Percentiles rank a stretch among this genome's conserved stretches.
Conservation (phyloP, 1,140 invertebrate species). For the Oncopodura yosiiana region DNA sequence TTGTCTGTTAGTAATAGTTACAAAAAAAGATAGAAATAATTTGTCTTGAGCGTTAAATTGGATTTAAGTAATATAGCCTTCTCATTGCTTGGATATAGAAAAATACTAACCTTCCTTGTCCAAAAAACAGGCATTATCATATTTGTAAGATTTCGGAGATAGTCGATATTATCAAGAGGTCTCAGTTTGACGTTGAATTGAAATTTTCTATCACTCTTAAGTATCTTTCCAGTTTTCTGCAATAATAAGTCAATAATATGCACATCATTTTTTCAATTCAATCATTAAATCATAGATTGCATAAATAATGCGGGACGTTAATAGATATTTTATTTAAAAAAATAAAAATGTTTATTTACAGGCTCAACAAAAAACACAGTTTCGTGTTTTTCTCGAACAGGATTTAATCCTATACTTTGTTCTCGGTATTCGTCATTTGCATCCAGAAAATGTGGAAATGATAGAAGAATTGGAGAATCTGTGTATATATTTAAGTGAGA, state of each 20-base stretch:
- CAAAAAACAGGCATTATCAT: slow-evolving; percentile 26
- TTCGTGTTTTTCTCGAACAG: slow-evolving; percentile 11
- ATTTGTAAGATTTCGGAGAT: slow-evolving; percentile 11
- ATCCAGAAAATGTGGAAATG: slow-evolving; percentile 20
- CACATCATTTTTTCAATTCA: neutral
- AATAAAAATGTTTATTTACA: slow-evolving; percentile 5
- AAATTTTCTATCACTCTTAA: slow-evolving; percentile 12
- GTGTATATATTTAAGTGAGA: neutral
- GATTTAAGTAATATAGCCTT: too few relatives aligned
- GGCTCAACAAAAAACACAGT: slow-evolving; percentile 22
- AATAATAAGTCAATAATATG: neutral
- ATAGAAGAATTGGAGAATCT: slow-evolving; percentile 20
- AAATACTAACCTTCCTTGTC: slow-evolving; percentile 16
- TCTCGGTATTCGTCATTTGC: slow-evolving; percentile 15
- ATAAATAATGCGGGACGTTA: too few relatives aligned
- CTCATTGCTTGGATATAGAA: too few relatives aligned
- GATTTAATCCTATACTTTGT: slow-evolving; percentile 5
- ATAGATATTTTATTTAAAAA: too few relatives aligned
- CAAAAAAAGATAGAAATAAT: too few relatives aligned
- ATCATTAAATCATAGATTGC: too few relatives aligned
- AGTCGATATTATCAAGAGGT: slow-evolving; percentile 18
- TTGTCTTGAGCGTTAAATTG: too few relatives aligned
- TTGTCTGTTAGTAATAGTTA: too few relatives aligned
- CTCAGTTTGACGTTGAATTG: slow-evolving; percentile 24
- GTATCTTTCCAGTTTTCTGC: slow-evolving; percentile 17